Evolutionary conservation across 2,113 vertebrate genomes (phyloP), one percentile per base, ranked within the genome.

Genomic region (Cyphomyrus discorhynchus): DNA sequence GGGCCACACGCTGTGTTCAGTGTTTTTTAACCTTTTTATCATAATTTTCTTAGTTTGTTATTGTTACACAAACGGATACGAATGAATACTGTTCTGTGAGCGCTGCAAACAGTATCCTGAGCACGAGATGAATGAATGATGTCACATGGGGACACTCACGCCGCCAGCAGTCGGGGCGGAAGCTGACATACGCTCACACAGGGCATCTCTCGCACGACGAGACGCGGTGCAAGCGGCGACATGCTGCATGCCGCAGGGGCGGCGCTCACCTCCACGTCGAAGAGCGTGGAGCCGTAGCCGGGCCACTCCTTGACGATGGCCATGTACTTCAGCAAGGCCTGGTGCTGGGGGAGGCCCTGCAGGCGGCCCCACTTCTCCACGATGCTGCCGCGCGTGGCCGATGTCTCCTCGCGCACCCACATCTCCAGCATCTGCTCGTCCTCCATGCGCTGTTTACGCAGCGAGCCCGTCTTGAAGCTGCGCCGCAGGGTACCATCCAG

Each of bases 311-410:
- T 97, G 91, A 98, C 94, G 58, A 98, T 94, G 91, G 95, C 95
- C 98, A 98, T 98, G 92, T 98, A 98, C 45, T 96, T 97, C 66
- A 98, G 95, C 98, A 98, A 97, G 91, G 98, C 97, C 92, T 98
- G 97, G 92, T 98, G 97, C 92, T 98, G 98, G 15, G 96, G 96
- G 91, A 97, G 95, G 10, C 97, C 97, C 87, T 97, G 97, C 85
- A 98, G 94, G 53, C 97, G 96, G 86, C 95, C 96, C 98, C 98
- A 98, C 92, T 98, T 98, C 94, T 98, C 97, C 19, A 96, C 92
- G 24, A 98, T 94, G 35, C 97, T 97, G 88, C 97, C 96, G 53
- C 97, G 95, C 0, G 97, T 97, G n/a, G 98, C 97, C 0, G 97
- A 98, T 11, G 97, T 97, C 94, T 98, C 98, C 93, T 98, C 98